These are phyloP conservation scores for Sphenodon punctatus DNA, from an alignment of 2,797 vertebrate species.

Conservation along the genomic window DNA sequence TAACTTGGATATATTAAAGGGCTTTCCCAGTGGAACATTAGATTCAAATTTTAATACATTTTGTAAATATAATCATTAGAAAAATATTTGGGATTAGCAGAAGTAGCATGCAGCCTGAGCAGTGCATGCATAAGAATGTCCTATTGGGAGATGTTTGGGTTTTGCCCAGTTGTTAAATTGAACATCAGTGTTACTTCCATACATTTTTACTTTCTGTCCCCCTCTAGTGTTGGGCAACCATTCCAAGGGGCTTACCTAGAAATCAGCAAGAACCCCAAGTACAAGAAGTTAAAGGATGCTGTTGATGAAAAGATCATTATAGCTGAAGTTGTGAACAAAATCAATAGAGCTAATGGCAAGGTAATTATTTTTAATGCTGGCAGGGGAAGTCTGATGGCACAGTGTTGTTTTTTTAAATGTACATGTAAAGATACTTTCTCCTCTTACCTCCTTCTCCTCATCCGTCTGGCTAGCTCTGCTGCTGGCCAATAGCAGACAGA, in stretches of 20 bases:
- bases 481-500: too few species aligned
- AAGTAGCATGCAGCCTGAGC: rapidly evolving
- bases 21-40: neutral
- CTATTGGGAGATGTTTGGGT: rapidly evolving
- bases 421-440: rapidly evolving
- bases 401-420: neutral
- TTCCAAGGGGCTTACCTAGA: constrained; percentile 98
- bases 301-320: constrained; percentile 95
- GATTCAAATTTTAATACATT: too few species aligned
- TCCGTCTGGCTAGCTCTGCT: too few species aligned
- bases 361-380: constrained; percentile 64
- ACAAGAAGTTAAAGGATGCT: constrained; percentile 91
- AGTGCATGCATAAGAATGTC: neutral
- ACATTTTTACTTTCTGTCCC: neutral
- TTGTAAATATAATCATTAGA: neutral
- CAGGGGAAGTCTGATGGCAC: too few species aligned
- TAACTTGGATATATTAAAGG: neutral
- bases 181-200: neutral
- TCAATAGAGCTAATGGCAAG: constrained; percentile 97
- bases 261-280: constrained; percentile 95
- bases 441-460: too few species aligned
- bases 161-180: rapidly evolving
- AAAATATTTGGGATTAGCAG: neutral
- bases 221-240: constrained; percentile 88
- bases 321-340: constrained; percentile 96